Percentiles rank a stretch among this genome's conserved stretches.
phyloP scores from a whole-genome alignment of 1,140 invertebrate genomes.

The Sweltsa coloradensis region DNA sequence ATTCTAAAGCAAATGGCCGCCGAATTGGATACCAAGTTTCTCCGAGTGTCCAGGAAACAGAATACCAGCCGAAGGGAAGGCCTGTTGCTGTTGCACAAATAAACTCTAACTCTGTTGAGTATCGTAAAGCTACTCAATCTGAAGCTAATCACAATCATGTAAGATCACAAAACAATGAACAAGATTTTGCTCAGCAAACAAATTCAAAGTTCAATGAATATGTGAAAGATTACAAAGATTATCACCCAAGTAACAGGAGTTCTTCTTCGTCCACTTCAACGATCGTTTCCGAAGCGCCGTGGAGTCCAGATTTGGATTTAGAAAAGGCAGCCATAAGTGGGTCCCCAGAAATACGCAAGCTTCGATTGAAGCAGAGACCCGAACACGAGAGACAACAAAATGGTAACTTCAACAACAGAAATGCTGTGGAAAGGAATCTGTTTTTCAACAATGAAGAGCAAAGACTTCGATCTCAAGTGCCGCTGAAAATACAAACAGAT shows the following conservation, averaged over 20 bases:
- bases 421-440: neutral
- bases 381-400: no score
- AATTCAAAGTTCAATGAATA: neutral
- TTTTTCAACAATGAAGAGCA: neutral
- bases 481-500: no score
- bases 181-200: neutral
- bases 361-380: no score
- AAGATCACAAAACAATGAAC: neutral
- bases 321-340: slow-evolving; percentile 1
- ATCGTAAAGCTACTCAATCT: neutral
- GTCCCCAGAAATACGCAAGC: neutral
- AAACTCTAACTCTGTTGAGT: neutral
- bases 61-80: neutral
- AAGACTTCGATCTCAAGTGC: neutral
- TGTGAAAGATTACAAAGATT: neutral
- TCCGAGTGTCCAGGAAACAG: neutral
- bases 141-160: neutral
- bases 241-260: slow-evolving; percentile 1
- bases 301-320: neutral
- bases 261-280: neutral
- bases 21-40: neutral
- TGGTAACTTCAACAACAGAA: slow-evolving; percentile 5
- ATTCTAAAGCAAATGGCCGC: neutral
- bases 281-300: neutral
- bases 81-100: neutral